Evolutionary conservation across 2,797 vertebrate genomes (phyloP), one percentile per base, ranked within the genome.

Genomic region (Aotus griseimembra): DNA sequence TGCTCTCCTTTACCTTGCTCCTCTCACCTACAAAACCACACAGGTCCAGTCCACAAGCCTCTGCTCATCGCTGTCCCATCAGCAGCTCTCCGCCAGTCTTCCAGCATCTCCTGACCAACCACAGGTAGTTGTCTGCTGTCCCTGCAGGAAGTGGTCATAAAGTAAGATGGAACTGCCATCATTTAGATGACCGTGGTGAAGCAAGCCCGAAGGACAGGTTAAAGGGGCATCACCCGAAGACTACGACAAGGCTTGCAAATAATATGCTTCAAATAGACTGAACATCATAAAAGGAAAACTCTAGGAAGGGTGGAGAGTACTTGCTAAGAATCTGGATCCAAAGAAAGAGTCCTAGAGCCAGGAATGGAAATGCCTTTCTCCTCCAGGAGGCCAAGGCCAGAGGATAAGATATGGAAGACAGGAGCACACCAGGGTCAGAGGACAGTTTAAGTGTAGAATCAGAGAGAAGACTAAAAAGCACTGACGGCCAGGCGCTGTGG

Each of bases 321-420:
- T 48, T 91, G 24, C 57, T 41, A 72, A 96, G 72, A 81, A 82
- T 85, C 36, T 80, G 77, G 80, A 30, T 70, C 46, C 82, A 88
- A 79, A 26, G 30, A 83, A 86, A n/a, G 76, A 75, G 41, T 41
- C 72, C 52, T 82, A 12, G 46, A 67, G 39, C 28, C 46, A 80
- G 48, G 64, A 55, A 92, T 33, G 39, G 52, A 87, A 77, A 73
- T 88, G 24, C 4, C 17, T 86, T 55, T 82, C 30, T 73, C n/a
- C 52, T 55, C 26, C 26, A 72, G 26, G 57, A 90, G 77, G 64
- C 48, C 79, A 95, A 91, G 79, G 57, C 82, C 41, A 75, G 67
- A 93, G 70, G 50, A 61, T 17, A 87, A 88, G 70, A 46, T n/a
- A 67, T 30, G 6, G 55, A 92, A 10, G 44, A 33, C 72, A 70